These are phyloP conservation scores for Masnerella sp. DNA, from an alignment of 2,888 invertebrate genomes.

Conservation along the genomic window DNA sequence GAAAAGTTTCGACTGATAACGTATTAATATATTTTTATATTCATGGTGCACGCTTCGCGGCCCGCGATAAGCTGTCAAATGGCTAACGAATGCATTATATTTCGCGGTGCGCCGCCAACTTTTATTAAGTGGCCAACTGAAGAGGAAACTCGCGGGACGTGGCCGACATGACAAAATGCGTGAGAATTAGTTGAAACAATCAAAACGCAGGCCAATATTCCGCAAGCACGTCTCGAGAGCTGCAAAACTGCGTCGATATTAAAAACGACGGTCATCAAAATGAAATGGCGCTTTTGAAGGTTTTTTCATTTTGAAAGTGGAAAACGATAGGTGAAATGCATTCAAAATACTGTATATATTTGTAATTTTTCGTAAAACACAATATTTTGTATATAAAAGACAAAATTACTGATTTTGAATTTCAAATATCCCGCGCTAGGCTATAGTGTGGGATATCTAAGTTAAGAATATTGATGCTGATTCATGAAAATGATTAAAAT, in stretches of 20 bases:
- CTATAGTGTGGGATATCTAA: too few relatives aligned
- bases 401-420: too few relatives aligned
- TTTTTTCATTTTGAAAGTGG: too few relatives aligned
- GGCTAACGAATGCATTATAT: constrained; percentile 59
- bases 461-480: too few relatives aligned
- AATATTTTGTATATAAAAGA: too few relatives aligned
- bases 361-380: too few relatives aligned
- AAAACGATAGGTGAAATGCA: too few relatives aligned
- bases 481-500: too few relatives aligned
- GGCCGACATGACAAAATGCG: constrained; percentile 42
- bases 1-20: constrained; percentile 59
- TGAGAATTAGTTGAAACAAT: constrained; percentile 34
- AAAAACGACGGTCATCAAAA: constrained; percentile 21
- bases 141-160: constrained; percentile 40
- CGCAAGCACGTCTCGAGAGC: constrained; percentile 20
- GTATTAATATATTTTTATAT: constrained; percentile 60
- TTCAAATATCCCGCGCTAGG: too few relatives aligned
- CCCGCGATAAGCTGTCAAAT: constrained; percentile 51
- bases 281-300: too few relatives aligned
- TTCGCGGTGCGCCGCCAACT: constrained; percentile 48
- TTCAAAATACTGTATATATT: too few relatives aligned
- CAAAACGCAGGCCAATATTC: constrained; percentile 17
- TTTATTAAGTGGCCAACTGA: constrained; percentile 57
- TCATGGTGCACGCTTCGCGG: constrained; percentile 54
- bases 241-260: too few relatives aligned